Percentiles rank a stretch among this genome's conserved stretches.
Conservation (phyloP, 2,113 vertebrate genomes). For the Nothobranchius furzeri region DNA sequence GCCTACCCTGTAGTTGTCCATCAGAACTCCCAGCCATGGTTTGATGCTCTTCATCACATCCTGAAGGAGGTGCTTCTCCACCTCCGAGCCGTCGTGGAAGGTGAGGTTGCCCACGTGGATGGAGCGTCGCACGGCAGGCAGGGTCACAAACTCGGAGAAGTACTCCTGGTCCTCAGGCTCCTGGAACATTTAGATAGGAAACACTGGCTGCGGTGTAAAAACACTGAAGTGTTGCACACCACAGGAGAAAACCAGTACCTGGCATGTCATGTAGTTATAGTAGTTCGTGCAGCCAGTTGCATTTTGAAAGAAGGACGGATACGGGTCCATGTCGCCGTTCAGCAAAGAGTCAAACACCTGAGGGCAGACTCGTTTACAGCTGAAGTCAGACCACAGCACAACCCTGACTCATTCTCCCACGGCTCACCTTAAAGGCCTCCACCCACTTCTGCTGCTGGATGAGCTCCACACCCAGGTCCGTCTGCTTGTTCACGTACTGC, state of each 20-base stretch:
- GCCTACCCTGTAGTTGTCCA: conserved; percentile 88
- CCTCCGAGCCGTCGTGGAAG: conserved; percentile 79
- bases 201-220: background rate
- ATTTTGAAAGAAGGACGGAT: conserved; percentile 83
- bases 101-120: conserved; percentile 86
- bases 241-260: conserved; percentile 56
- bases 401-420: background rate
- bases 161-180: conserved; percentile 81
- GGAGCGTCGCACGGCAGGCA: conserved; percentile 78
- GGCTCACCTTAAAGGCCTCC: conserved; percentile 81
- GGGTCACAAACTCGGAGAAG: conserved; percentile 81
- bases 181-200: conserved; percentile 47
- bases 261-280: conserved; percentile 82
- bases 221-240: background rate
- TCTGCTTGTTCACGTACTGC: conserved; percentile 74
- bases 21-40: conserved; percentile 86
- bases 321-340: conserved; percentile 74
- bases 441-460: conserved; percentile 81
- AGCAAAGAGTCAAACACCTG: conserved; percentile 83
- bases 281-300: conserved; percentile 85
- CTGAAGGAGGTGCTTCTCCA: conserved; percentile 83
- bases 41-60: conserved; percentile 87
- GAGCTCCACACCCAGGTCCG: conserved; percentile 68
- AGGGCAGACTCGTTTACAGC: background rate
- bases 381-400: no score